A percentile compares a stretch with the other conserved stretches of the same genome.
phyloP scores from a whole-genome alignment of 2,797 vertebrate species.

The Tragopan temminckii region DNA sequence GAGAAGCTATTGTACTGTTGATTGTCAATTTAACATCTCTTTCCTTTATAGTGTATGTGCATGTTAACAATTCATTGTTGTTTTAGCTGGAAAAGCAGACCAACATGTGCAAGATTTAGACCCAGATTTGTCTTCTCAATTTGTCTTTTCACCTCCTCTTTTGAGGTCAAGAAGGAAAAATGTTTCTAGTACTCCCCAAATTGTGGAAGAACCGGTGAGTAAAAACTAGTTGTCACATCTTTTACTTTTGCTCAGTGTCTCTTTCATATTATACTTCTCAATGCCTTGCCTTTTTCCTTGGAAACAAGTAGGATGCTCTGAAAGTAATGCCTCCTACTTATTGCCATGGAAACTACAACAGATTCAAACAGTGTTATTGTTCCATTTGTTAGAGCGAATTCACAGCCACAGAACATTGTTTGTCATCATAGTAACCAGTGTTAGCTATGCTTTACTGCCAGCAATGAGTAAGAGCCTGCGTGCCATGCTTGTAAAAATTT shows the following conservation, averaged over 20 bases:
- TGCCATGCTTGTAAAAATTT: neutral
- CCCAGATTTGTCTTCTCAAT: constrained; percentile 76
- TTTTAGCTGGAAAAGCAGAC: constrained; percentile 82
- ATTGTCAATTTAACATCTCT: neutral
- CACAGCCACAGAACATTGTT: neutral
- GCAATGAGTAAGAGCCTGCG: neutral
- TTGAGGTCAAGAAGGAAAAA: constrained; percentile 84
- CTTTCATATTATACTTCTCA: neutral
- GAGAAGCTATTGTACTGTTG: neutral
- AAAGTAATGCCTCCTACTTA: neutral
- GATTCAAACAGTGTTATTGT: neutral
- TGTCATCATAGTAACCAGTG: neutral
- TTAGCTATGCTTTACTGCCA: neutral
- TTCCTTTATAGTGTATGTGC: fast-evolving
- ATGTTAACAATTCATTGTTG: neutral
- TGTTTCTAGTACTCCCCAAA: constrained; percentile 43
- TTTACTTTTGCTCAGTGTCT: neutral
- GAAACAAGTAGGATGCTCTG: neutral
- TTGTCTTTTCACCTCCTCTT: constrained; percentile 83
- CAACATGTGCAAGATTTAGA: constrained; percentile 74
- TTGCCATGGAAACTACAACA: neutral
- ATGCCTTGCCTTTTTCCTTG: neutral
- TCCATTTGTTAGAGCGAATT: neutral
- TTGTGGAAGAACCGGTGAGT: constrained; percentile 74
- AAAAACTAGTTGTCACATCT: neutral